Conservation (phyloP, 2,113 vertebrate genomes). For the Eudyptes chrysolophus region DNA sequence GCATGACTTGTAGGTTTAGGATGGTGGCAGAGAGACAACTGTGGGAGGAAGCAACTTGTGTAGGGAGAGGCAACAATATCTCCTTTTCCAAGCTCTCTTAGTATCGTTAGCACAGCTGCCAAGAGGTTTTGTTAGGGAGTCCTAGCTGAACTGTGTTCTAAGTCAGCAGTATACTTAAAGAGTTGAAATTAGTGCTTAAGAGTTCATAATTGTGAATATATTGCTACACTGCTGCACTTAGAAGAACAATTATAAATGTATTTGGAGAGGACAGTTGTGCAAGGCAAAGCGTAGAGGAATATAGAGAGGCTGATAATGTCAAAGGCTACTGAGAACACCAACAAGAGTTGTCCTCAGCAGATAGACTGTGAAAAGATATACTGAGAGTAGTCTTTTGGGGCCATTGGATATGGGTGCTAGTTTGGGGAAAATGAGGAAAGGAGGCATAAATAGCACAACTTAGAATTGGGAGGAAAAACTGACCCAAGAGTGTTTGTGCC, state of each 20-base stretch:
- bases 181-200: not conserved
- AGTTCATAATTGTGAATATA: not conserved
- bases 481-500: not conserved
- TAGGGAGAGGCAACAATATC: not conserved
- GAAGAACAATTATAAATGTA: not conserved
- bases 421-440: not conserved
- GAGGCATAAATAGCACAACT: not conserved
- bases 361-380: not conserved
- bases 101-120: not conserved
- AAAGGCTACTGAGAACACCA: not conserved
- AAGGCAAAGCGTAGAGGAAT: not conserved
- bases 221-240: not conserved
- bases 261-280: not conserved
- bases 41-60: not conserved
- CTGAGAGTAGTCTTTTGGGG: not conserved
- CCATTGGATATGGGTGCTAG: not conserved
- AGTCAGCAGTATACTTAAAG: not conserved
- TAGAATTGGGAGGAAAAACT: not conserved
- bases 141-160: not conserved
- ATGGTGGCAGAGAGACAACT: not conserved
- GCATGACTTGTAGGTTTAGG: not conserved
- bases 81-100: not conserved
- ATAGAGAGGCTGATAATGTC: not conserved
- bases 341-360: not conserved
- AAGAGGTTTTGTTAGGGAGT: not conserved